Conservation (phyloP, 1,140 invertebrate genomes). For the Caerostris darwini region DNA sequence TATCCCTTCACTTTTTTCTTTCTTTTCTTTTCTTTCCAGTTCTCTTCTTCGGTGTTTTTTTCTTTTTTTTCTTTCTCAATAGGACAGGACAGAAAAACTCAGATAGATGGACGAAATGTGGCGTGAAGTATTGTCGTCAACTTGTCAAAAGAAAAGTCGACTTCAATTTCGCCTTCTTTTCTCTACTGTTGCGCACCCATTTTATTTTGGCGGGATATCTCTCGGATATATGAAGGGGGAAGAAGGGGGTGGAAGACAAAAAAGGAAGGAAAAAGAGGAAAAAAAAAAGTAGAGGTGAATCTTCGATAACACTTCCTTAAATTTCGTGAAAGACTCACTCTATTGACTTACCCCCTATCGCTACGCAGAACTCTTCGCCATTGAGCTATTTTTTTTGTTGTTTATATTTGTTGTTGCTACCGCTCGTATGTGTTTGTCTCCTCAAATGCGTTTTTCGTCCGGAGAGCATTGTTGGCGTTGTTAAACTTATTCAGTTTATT, state of each 20-base stretch:
- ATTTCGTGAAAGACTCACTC: slow-evolving; percentile 69
- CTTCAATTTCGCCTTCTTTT: slow-evolving; percentile 70
- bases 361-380: neutral
- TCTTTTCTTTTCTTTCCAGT: neutral
- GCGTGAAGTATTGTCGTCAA: slow-evolving; percentile 73
- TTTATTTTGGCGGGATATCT: neutral
- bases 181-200: neutral
- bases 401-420: no score
- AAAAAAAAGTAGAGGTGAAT: slow-evolving; percentile 58
- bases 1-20: neutral
- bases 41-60: neutral
- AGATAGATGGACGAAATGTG: slow-evolving; percentile 71
- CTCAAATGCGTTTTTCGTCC: no score
- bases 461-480: no score
- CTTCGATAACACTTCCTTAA: slow-evolving; percentile 71
- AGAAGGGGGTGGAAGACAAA: neutral
- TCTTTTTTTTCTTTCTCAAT: neutral
- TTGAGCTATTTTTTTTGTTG: neutral
- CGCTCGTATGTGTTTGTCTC: no score
- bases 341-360: slow-evolving; percentile 44
- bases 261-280: neutral
- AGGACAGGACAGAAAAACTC: slow-evolving; percentile 37
- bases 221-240: neutral
- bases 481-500: no score
- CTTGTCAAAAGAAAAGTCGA: slow-evolving; percentile 71